Evolutionary conservation across 1,140 invertebrate genomes (phyloP).

Genomic region (Brevipalpus yothersi): DNA sequence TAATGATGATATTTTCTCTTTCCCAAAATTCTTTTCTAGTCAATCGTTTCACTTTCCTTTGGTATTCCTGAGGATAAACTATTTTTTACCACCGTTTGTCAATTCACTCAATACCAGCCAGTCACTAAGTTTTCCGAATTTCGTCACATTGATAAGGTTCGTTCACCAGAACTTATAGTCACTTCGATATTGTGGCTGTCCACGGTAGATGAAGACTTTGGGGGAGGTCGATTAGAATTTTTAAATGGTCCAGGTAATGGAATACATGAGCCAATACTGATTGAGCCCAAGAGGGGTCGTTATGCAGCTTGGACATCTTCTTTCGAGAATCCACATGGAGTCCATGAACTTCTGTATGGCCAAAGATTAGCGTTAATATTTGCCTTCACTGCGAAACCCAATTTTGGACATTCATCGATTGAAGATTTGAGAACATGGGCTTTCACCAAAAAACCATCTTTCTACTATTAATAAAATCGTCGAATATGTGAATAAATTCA

Average conservation of each 20-base stretch:
- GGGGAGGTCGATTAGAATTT: not conserved
- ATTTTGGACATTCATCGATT: not conserved
- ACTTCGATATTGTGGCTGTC: slow-evolving; percentile 1
- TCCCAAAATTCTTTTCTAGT: not conserved
- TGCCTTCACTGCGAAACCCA: not conserved
- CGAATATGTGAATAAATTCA: no score
- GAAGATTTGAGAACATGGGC: not conserved
- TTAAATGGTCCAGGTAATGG: not conserved
- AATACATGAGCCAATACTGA: not conserved
- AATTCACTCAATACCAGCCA: not conserved
- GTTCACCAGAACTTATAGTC: not conserved
- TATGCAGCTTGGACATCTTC: not conserved
- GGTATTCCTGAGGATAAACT: not conserved
- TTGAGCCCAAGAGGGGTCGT: not conserved
- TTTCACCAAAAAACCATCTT: not conserved
- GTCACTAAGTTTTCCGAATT: not conserved
- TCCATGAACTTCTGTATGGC: not conserved
- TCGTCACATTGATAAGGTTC: slow-evolving; percentile 1
- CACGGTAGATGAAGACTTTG: not conserved
- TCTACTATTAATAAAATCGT: not conserved
- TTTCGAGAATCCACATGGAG: not conserved
- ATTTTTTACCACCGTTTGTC: not conserved
- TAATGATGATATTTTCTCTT: not conserved
- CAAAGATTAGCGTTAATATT: not conserved
- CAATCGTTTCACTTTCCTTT: not conserved